These are phyloP conservation scores for Ptilonorhynchus violaceus DNA, from an alignment of 2,113 vertebrate genomes.

Conservation along the genomic window DNA sequence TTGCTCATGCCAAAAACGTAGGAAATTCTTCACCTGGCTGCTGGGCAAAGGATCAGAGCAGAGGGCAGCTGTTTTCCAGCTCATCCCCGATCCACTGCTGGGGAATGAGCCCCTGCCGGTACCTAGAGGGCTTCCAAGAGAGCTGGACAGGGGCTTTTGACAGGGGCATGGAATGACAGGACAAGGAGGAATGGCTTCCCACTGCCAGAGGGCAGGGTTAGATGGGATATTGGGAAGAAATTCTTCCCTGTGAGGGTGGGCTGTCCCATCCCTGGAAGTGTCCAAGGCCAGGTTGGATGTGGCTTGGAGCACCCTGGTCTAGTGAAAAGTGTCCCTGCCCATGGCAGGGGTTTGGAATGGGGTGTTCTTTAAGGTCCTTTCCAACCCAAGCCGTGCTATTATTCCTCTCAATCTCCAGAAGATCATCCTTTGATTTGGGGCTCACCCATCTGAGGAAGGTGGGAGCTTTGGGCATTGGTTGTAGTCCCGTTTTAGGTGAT, in stretches of 20 bases:
- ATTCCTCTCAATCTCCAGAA: not conserved
- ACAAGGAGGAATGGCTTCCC: not conserved
- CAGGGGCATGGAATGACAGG: not conserved
- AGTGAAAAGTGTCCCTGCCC: not conserved
- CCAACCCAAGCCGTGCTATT: not conserved
- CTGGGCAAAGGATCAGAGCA: not conserved
- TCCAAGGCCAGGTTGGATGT: accelerated
- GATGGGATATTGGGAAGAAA: not conserved
- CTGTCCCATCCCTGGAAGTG: not conserved
- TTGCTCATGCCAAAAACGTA: accelerated
- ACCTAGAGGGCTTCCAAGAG: not conserved
- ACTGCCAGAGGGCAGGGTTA: accelerated
- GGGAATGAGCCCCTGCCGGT: not conserved
- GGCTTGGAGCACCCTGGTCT: accelerated
- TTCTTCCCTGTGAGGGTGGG: not conserved
- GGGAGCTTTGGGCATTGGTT: accelerated
- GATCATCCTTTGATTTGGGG: accelerated
- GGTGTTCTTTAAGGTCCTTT: not conserved
- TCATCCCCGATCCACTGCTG: accelerated
- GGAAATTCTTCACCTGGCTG: not conserved
- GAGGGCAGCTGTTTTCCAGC: not conserved
- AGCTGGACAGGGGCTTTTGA: not conserved
- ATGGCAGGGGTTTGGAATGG: not conserved
- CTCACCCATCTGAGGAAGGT: not conserved
- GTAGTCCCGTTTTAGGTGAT: not conserved